A percentile compares a stretch with the other conserved stretches of the same genome.
These are phyloP conservation scores for Hemiprocne comata DNA, from an alignment of 2,113 vertebrate species.

Conservation along the genomic window DNA sequence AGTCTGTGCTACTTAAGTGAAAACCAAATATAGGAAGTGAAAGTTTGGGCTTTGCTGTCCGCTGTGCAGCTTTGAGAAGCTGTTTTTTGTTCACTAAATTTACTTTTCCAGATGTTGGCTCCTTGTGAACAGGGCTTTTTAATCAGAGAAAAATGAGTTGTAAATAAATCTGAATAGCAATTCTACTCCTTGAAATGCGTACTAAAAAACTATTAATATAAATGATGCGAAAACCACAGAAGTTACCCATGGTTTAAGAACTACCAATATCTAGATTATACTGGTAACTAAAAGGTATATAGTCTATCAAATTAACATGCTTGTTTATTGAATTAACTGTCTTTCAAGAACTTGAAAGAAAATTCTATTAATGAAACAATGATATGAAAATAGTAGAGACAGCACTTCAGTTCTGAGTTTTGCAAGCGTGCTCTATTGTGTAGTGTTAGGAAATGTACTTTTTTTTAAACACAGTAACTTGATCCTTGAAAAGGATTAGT, in stretches of 20 bases:
- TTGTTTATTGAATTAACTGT: not conserved
- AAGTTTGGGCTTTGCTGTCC: not conserved
- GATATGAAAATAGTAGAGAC: too few species aligned
- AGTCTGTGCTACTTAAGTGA: not conserved
- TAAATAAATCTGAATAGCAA: not conserved
- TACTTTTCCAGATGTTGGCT: not conserved
- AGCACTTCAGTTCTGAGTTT: not conserved
- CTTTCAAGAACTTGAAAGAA: not conserved
- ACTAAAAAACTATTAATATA: not conserved
- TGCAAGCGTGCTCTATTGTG: not conserved
- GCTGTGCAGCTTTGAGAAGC: not conserved
- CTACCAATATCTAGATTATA: rapidly evolving
- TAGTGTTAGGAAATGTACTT: not conserved
- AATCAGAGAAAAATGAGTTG: not conserved
- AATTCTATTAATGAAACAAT: not conserved
- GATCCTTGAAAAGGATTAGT: not conserved
- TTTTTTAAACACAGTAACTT: not conserved
- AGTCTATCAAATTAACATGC: not conserved
- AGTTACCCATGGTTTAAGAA: not conserved
- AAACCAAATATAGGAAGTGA: not conserved
- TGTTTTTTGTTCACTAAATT: not conserved
- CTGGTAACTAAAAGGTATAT: not conserved
- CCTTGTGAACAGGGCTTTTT: not conserved
- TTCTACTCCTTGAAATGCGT: not conserved
- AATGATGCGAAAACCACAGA: not conserved